phyloP scores from a whole-genome alignment of 2,888 invertebrate genomes.

The Mystacides longicornis region DNA sequence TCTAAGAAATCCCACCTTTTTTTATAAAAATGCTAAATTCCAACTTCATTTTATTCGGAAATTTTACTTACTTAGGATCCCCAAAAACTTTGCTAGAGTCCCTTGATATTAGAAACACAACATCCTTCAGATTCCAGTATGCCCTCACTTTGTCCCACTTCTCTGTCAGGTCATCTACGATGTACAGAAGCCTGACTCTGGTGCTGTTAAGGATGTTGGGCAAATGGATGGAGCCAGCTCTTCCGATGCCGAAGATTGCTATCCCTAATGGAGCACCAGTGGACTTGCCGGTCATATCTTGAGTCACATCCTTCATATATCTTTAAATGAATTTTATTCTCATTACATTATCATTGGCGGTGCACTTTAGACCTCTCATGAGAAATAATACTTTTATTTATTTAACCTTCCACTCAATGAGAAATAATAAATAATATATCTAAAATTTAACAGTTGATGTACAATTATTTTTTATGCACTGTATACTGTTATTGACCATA shows the following conservation, averaged over 20 bases:
- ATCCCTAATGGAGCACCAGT: conserved; percentile 35
- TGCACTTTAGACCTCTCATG: too few species aligned
- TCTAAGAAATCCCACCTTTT: too few species aligned
- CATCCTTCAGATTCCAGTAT: conserved; percentile 45
- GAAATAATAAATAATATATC: too few species aligned
- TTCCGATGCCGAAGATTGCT: conserved; percentile 53
- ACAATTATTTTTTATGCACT: too few species aligned
- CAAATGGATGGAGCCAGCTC: conserved; percentile 56
- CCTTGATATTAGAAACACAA: conserved; percentile 42
- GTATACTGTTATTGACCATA: too few species aligned
- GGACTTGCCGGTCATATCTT: conserved; percentile 30
- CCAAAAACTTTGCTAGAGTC: conserved; percentile 44
- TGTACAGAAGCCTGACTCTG: conserved; percentile 46
- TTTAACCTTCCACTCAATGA: too few species aligned
- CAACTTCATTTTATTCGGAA: too few species aligned
- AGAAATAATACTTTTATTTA: too few species aligned
- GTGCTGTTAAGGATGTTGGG: conserved; percentile 41
- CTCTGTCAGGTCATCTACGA: conserved; percentile 47
- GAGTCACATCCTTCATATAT: conserved; percentile 37
- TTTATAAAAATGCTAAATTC: too few species aligned
- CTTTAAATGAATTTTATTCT: conserved; percentile 28
- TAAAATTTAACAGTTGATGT: too few species aligned
- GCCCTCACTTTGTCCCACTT: conserved; percentile 40
- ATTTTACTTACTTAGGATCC: conserved; percentile 47
- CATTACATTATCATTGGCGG: too few species aligned